Percentiles rank a stretch among this genome's conserved stretches.
Conservation (phyloP, 2,797 vertebrate species). For the Sphenopsis melanotis region DNA sequence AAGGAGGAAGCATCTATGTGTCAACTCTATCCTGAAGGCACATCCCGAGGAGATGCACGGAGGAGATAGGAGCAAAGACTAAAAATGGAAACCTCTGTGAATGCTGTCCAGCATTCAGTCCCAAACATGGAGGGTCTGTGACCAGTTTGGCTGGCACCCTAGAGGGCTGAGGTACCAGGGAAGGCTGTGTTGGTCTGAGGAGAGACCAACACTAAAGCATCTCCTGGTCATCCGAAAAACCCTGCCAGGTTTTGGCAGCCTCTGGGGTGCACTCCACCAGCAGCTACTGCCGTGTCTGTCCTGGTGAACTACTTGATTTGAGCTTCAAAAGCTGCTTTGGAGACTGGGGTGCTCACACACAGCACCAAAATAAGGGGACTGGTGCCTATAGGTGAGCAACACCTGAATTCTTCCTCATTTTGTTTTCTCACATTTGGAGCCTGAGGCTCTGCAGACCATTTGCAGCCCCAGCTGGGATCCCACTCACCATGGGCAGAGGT, state of each 20-base stretch:
- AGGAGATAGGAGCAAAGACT: not conserved
- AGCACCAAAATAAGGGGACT: not conserved
- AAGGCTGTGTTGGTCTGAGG: not conserved
- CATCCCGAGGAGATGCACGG: not conserved
- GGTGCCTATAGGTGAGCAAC: not conserved
- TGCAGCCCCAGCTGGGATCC: not conserved
- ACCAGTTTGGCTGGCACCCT: not conserved
- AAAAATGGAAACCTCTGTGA: not conserved
- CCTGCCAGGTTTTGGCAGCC: not conserved
- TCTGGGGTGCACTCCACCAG: not conserved
- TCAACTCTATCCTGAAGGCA: not conserved
- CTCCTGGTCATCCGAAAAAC: not conserved
- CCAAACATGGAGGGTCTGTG: not conserved
- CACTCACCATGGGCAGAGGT: accelerated
- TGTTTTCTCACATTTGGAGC: not conserved
- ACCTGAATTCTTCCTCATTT: not conserved
- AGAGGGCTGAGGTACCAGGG: not conserved
- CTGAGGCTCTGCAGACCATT: not conserved
- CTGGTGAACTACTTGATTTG: not conserved
- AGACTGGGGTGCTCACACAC: not conserved
- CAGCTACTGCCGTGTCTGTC: not conserved
- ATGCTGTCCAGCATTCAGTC: not conserved
- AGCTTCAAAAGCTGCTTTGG: not conserved
- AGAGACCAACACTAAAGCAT: not conserved
- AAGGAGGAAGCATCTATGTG: accelerated